Base-by-base conservation (phyloP, 2,113 vertebrate genomes). In the Silurus meridionalis region DNA sequence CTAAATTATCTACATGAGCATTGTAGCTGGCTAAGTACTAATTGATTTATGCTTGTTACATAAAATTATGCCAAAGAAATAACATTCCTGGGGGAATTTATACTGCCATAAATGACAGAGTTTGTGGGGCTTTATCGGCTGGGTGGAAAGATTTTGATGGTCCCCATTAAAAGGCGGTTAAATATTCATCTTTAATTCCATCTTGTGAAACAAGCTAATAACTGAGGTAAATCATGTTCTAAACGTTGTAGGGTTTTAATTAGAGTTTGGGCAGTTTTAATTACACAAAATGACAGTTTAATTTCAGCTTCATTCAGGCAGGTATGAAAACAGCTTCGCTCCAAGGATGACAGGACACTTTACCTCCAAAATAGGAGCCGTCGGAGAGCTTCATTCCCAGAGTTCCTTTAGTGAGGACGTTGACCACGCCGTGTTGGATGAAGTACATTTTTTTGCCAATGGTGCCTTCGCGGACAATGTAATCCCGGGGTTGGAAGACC, bases 381-480 rank as follows among this genome's bases (percentile, higher is more conserved):
- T 99, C 98, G 0, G 98, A 97, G n/a, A 99, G 96, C 80, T 99
- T 99, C 96, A 98, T 96, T 67, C 96, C 97, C 19, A 96, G 94
- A 66, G 96, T 97, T 80, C 97, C 97, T 88, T 97, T 98, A 80
- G 97, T 97, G 86, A 97, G 96, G 87, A 98, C 96, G 5, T 95
- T 97, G 91, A 97, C 96, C 86, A 98, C 97, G 0, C 97, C 97
- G 0, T 98, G 98, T 90, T 99, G 98, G 93, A 99, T 99, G 94
- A 99, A 99, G 91, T 98, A 99, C 98, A 99, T 99, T 94, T 99
- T 99, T 95, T 98, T 99, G 88, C 98, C 98, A 0, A 99, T 96
- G 85, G 98, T 99, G 5, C 98, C 98, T 88, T 99, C 98, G 0
- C 98, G 95, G 92, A 99, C 97, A 60, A 99, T 99, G 92, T 98